A percentile compares a stretch with the other conserved stretches of the same genome.
Conservation (phyloP, 1,140 invertebrate species). For the Musca vetustissima region DNA sequence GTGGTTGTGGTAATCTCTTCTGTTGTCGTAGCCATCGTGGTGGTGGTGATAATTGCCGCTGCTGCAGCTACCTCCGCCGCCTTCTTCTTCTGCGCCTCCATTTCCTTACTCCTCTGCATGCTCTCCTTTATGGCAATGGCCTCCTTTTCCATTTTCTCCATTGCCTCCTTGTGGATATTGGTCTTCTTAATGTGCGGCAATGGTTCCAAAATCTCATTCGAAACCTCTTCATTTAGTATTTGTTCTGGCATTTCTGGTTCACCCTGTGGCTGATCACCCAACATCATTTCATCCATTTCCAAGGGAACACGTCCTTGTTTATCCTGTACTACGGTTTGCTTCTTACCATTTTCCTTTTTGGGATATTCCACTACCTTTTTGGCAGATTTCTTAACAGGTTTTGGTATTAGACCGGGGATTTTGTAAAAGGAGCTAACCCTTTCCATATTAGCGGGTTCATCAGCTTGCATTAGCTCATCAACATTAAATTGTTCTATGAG, state of each 20-base stretch:
- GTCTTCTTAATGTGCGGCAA: conserved; percentile 49
- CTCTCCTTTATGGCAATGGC: neutral
- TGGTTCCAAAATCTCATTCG: conserved; percentile 47
- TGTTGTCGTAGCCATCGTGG: conserved; percentile 22
- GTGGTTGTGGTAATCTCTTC: neutral
- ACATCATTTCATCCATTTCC: conserved; percentile 51
- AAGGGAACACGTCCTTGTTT: conserved; percentile 23
- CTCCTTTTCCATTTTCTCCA: neutral
- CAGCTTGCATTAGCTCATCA: conserved; percentile 46
- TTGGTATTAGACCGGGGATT: conserved; percentile 45
- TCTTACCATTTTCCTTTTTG: conserved; percentile 34
- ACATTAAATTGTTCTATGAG: conserved; percentile 39
- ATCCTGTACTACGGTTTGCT: conserved; percentile 29
- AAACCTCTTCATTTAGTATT: conserved; percentile 40
- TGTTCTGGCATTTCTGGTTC: conserved; percentile 31
- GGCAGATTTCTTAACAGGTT: conserved; percentile 48
- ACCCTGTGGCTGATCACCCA: conserved; percentile 42
- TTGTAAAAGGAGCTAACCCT: conserved; percentile 22
- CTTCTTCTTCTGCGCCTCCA: conserved; percentile 21
- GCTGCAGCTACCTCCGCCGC: conserved; percentile 24
- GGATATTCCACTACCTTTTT: conserved; percentile 39
- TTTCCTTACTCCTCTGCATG: neutral
- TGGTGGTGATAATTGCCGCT: conserved; percentile 7
- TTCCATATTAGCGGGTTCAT: conserved; percentile 32
- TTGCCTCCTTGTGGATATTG: conserved; percentile 2